These are phyloP conservation scores for Tanytarsus gracilentus DNA, from an alignment of 2,888 invertebrate genomes.

Conservation along the genomic window DNA sequence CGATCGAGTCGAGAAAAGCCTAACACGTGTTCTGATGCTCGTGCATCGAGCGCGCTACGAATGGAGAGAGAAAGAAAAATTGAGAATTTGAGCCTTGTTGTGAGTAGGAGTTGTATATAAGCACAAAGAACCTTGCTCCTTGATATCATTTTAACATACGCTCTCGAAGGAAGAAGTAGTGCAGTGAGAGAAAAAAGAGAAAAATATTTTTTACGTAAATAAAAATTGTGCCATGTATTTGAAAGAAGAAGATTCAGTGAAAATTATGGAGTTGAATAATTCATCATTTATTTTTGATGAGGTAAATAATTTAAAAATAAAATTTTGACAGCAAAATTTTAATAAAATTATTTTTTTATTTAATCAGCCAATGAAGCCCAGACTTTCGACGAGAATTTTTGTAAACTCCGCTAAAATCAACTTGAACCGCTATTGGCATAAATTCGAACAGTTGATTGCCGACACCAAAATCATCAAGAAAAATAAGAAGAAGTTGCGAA, in stretches of 20 bases:
- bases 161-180: slow-evolving; percentile 4
- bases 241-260: background rate
- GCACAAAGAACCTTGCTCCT: slow-evolving; percentile 17
- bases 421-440: slow-evolving; percentile 31
- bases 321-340: background rate
- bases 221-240: slow-evolving; percentile 5
- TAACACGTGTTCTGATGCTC: slow-evolving; percentile 27
- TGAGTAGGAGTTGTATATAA: slow-evolving; percentile 29
- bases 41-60: slow-evolving; percentile 29
- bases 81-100: background rate
- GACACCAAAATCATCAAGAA: slow-evolving; percentile 1
- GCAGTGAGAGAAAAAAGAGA: background rate
- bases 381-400: slow-evolving; percentile 30
- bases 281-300: slow-evolving; percentile 28
- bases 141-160: slow-evolving; percentile 21
- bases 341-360: background rate
- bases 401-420: slow-evolving; percentile 30
- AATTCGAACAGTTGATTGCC: slow-evolving; percentile 29
- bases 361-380: slow-evolving; percentile 30
- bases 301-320: slow-evolving; percentile 5
- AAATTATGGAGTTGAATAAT: slow-evolving; percentile 11
- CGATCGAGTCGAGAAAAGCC: background rate
- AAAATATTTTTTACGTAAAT: background rate
- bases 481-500: slow-evolving; percentile 21
- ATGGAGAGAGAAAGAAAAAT: slow-evolving; percentile 19